Evolutionary conservation across 2,113 vertebrate genomes (phyloP), one percentile per base, ranked within the genome.

Genomic region (Circaetus gallicus): DNA sequence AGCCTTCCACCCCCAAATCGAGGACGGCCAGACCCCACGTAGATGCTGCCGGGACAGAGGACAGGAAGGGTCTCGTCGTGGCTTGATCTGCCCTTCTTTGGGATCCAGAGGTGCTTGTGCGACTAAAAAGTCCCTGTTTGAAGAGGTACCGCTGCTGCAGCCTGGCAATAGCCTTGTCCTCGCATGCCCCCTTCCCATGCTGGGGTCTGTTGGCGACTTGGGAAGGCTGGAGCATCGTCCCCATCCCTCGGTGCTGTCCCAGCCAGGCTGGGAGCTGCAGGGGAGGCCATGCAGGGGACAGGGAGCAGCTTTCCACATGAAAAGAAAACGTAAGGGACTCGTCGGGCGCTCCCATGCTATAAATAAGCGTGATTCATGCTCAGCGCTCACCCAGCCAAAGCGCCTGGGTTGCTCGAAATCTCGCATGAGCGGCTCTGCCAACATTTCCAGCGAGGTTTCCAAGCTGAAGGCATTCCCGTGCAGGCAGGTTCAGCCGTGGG

Each of bases 381-480:
- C 58, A 7, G 42, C 18, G 6, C 53, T 88, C 16, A 24, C 82
- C 82, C 59, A 16, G 94, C 94, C 86, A 95, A 76, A 65, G 77
- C 20, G 61, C 93, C 65, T 72, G 91, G 67, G 83, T 88, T 83
- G 79, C 93, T 92, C 63, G 29, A 62, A 93, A 32, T 47, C 83
- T 83, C 65, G 10, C 65, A 53, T 16, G 71, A 93, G 88, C n/a
- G 3, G 76, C 90, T 92, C 76, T 91, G 96, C 93, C 94, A 96
- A 94, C 89, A 83, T 95, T 96, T 97, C 95, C 97, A 97, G 82
- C 14, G 11, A 93, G 89, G 91, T 87, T 97, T 97, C 97, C 95
- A 95, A 86, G 91, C 92, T 22, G n/a, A 70, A 93, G 95, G 86
- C 91, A 95, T 96, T 91, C 93, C 93, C 34, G 6, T 3, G 2